A percentile compares a stretch with the other conserved stretches of the same genome.
Conservation (phyloP, 1,140 invertebrate species). For the Musca domestica region DNA sequence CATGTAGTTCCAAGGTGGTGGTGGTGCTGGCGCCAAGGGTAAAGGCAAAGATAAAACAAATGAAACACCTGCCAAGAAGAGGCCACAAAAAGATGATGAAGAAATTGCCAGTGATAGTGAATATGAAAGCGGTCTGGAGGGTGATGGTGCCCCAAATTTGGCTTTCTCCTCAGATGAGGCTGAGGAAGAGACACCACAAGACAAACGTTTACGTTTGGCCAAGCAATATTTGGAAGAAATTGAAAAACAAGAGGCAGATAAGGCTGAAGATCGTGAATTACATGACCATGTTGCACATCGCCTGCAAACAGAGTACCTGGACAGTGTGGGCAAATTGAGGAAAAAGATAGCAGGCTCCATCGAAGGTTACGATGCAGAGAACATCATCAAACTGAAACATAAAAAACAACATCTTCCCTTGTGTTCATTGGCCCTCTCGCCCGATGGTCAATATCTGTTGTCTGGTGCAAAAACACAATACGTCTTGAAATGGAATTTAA, state of each 20-base stretch:
- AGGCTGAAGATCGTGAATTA: slow-evolving; percentile 66
- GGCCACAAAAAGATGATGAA: slow-evolving; percentile 50
- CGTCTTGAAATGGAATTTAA: slow-evolving; percentile 79
- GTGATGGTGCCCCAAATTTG: slow-evolving; percentile 55
- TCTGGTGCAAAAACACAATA: slow-evolving; percentile 85
- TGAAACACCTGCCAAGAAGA: slow-evolving; percentile 39
- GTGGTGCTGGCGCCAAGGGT: slow-evolving; percentile 17
- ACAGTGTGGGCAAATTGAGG: slow-evolving; percentile 77
- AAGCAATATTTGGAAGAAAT: slow-evolving; percentile 87
- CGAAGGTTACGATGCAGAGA: slow-evolving; percentile 54
- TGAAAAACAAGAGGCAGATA: slow-evolving; percentile 74
- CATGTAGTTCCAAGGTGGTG: slow-evolving; percentile 25
- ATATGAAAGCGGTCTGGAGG: slow-evolving; percentile 53
- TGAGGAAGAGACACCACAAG: slow-evolving; percentile 81
- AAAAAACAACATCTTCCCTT: slow-evolving; percentile 76
- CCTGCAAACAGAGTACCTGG: slow-evolving; percentile 79
- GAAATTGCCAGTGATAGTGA: slow-evolving; percentile 59
- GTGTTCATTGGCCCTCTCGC: slow-evolving; percentile 78
- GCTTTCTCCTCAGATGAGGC: slow-evolving; percentile 61
- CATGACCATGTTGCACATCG: slow-evolving; percentile 68
- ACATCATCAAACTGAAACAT: slow-evolving; percentile 60
- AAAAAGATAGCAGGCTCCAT: slow-evolving; percentile 72
- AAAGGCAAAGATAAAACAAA: slow-evolving; percentile 24
- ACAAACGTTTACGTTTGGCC: slow-evolving; percentile 83
- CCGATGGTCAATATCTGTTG: slow-evolving; percentile 72